A percentile compares a stretch with the other conserved stretches of the same genome.
Conservation (phyloP, 2,888 invertebrate species). For the Drosophila limbata region DNA sequence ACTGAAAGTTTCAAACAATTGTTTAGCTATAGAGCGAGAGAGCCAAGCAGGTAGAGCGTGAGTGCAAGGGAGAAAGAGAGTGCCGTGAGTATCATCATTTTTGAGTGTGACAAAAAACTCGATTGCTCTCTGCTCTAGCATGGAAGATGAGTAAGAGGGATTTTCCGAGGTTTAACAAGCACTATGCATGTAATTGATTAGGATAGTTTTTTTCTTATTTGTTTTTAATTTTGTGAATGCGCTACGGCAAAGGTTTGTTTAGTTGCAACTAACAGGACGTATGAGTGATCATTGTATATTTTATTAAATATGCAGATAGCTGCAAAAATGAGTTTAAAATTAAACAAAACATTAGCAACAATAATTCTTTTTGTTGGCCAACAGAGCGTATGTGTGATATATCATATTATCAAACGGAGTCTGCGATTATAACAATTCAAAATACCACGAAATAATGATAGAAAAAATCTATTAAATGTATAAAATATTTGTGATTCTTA, state of each 20-base stretch:
- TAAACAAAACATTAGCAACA: background rate
- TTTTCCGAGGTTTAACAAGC: slow-evolving; percentile 49
- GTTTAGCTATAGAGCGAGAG: background rate
- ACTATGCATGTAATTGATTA: slow-evolving; percentile 43
- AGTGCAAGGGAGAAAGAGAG: background rate
- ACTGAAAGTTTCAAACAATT: background rate
- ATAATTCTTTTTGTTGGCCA: background rate
- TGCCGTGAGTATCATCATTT: slow-evolving; percentile 2
- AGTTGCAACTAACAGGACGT: slow-evolving; percentile 1
- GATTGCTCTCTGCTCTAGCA: background rate
- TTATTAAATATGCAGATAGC: background rate
- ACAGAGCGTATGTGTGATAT: background rate
- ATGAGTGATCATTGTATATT: too few relatives aligned
- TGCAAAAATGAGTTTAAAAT: background rate
- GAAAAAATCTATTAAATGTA: background rate
- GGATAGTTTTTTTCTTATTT: slow-evolving; percentile 23
- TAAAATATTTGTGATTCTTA: background rate
- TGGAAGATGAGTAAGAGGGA: slow-evolving; percentile 51
- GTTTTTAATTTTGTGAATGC: slow-evolving; percentile 6
- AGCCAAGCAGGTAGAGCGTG: background rate
- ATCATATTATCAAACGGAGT: background rate
- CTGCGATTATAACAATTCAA: too few relatives aligned
- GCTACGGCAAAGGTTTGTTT: slow-evolving; percentile 23
- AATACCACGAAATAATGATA: too few relatives aligned
- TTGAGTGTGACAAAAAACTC: background rate